Evolutionary conservation across 2,797 vertebrate genomes (phyloP).

Genomic region (Hydrophis major): DNA sequence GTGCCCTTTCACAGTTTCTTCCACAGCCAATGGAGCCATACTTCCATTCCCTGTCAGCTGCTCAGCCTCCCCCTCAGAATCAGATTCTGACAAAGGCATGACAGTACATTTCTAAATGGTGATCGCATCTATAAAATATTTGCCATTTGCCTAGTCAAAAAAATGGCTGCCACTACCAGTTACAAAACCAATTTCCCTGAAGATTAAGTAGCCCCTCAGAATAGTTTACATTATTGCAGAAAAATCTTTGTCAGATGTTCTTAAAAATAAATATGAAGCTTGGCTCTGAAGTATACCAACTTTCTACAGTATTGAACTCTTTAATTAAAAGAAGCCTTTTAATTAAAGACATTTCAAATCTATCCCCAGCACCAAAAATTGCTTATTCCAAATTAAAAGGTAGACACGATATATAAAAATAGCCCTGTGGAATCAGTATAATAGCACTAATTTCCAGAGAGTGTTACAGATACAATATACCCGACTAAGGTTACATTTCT

Average conservation of each 20-base stretch:
- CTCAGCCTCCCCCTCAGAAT: too few relatives aligned
- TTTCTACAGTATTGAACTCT: not conserved
- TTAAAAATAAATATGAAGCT: not conserved
- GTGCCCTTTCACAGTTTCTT: too few relatives aligned
- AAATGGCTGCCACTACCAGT: not conserved
- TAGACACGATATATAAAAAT: not conserved
- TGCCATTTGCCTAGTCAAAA: not conserved
- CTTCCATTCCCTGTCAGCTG: too few relatives aligned
- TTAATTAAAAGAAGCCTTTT: not conserved
- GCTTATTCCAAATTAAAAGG: not conserved
- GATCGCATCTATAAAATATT: not conserved
- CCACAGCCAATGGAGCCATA: too few relatives aligned
- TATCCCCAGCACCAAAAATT: not conserved
- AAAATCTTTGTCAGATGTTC: not conserved
- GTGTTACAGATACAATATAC: not conserved
- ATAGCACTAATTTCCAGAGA: not conserved
- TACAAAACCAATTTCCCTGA: not conserved
- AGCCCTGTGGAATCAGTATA: not conserved
- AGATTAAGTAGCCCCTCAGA: not conserved
- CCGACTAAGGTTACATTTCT: not conserved
- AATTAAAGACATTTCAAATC: not conserved
- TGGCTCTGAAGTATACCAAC: not conserved
- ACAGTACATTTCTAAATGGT: not conserved
- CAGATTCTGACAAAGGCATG: too few relatives aligned
- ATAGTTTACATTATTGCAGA: not conserved